These are phyloP conservation scores for Castor canadensis DNA, from an alignment of 2,113 vertebrate genomes.

Conservation along the genomic window DNA sequence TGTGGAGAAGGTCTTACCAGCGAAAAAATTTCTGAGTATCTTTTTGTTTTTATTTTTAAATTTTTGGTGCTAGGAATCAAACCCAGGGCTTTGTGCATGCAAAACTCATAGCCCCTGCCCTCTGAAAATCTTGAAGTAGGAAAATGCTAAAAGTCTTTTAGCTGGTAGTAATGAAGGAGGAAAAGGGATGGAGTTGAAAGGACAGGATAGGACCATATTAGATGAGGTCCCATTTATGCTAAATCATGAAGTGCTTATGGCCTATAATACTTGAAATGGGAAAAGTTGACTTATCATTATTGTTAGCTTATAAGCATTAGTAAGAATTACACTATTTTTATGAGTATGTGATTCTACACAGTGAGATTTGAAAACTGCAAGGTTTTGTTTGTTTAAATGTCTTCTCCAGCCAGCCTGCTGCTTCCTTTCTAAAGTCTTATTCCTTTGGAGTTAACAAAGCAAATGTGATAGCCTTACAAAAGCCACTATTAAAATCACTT, in stretches of 20 bases:
- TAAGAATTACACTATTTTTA: neutral
- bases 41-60: neutral
- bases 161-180: neutral
- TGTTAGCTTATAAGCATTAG: neutral
- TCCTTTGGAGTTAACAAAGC: conserved; percentile 29
- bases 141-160: conserved; percentile 19
- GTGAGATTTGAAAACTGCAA: conserved; percentile 45
- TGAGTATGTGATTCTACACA: neutral
- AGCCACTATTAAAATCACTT: conserved; percentile 4
- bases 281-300: neutral
- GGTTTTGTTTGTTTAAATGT: conserved; percentile 14
- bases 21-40: neutral
- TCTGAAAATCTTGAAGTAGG: neutral
- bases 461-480: conserved; percentile 1
- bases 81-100: neutral
- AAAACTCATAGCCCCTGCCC: neutral
- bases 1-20: neutral
- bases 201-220: neutral
- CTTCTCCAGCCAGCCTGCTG: neutral
- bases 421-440: conserved; percentile 1
- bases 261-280: neutral
- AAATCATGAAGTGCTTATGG: neutral
- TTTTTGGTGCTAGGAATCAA: neutral
- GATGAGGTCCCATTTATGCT: neutral
- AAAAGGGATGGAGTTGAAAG: neutral